Evolutionary conservation across 35 echinoderm and acorn worm genomes (phyloP).

Genomic region (Holothuria glaberrima): DNA sequence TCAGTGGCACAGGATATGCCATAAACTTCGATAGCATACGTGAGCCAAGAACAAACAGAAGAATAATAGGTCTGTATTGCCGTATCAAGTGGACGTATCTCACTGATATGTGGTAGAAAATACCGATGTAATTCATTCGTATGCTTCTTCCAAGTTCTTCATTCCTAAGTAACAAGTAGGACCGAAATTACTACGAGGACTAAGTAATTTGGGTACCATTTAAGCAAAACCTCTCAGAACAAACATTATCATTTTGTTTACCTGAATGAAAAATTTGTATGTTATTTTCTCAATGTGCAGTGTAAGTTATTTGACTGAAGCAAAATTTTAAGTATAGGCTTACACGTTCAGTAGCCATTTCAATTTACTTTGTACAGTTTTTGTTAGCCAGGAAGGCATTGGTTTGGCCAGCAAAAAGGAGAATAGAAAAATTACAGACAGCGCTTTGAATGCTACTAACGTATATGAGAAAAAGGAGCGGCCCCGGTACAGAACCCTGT

Average conservation of each 20-base stretch:
- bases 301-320: not conserved
- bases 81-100: not conserved
- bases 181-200: not conserved
- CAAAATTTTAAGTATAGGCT: no score
- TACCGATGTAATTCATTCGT: not conserved
- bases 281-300: not conserved
- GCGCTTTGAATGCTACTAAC: no score
- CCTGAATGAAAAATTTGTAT: not conserved
- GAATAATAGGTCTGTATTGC: not conserved
- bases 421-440: no score
- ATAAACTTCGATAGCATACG: slow-evolving; percentile 4
- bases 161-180: not conserved
- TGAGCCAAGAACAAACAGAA: not conserved
- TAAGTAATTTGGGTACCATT: not conserved
- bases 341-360: no score
- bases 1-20: not conserved
- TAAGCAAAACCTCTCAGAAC: not conserved
- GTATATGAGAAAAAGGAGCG: no score
- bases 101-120: not conserved
- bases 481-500: no score
- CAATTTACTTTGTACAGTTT: no score
- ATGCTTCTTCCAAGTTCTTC: not conserved
- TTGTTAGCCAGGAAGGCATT: no score
- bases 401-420: no score
- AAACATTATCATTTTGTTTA: not conserved